Conservation (phyloP, 2,797 vertebrate species). For the Enteromius viviparus region DNA sequence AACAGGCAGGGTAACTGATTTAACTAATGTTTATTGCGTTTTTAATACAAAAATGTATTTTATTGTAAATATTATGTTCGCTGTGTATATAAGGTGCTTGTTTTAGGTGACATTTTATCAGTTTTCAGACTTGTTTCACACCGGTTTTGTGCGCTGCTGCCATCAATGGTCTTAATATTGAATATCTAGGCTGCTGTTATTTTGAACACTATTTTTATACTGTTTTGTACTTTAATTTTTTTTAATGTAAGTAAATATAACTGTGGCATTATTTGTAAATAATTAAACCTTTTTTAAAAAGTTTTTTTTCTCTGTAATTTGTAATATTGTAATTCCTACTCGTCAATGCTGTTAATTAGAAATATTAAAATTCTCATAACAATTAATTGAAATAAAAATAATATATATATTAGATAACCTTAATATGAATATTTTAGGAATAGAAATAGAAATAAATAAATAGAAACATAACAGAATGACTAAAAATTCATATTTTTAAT, state of each 20-base stretch:
- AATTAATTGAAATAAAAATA: no score
- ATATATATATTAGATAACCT: background rate
- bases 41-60: constrained; percentile 20
- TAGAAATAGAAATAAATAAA: background rate
- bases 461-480: background rate
- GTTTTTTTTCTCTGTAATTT: background rate
- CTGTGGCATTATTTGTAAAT: background rate
- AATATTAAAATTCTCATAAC: background rate
- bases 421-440: background rate
- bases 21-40: constrained; percentile 14
- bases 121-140: constrained; percentile 12
- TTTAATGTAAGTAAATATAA: constrained; percentile 2
- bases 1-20: constrained; percentile 35
- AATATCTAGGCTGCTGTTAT: constrained; percentile 48
- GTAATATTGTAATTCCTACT: background rate
- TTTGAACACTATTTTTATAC: constrained; percentile 19
- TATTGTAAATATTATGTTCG: constrained; percentile 39
- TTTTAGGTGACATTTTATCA: background rate
- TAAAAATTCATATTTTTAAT: no score
- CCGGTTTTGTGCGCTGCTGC: constrained; percentile 36
- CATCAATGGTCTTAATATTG: constrained; percentile 21
- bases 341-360: background rate
- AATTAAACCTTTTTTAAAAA: constrained; percentile 3
- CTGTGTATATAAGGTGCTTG: constrained; percentile 37
- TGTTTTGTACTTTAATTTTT: constrained; percentile 35